Evolutionary conservation across 2,113 vertebrate species (phyloP).

Genomic region (Brienomyrus longianalis): DNA sequence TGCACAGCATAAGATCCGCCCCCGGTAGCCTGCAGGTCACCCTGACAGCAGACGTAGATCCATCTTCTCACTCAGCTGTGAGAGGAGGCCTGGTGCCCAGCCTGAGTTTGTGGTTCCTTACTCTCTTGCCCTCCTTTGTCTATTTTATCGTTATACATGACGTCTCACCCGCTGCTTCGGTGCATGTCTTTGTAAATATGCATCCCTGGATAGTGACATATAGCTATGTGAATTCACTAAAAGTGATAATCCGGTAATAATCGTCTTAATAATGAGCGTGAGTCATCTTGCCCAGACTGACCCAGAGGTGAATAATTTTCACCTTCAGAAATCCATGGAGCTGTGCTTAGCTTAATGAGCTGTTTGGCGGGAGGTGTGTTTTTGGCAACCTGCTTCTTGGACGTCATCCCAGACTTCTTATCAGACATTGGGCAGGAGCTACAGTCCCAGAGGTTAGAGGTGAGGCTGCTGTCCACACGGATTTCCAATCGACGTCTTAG

Average conservation of each 20-base stretch:
- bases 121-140: not conserved
- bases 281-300: not conserved
- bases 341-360: conserved; percentile 61
- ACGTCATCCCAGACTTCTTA: conserved; percentile 72
- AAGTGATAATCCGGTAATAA: not conserved
- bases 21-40: not conserved
- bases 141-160: not conserved
- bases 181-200: not conserved
- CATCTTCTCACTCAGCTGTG: not conserved
- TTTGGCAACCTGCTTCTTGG: conserved; percentile 70
- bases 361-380: conserved; percentile 74
- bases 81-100: not conserved
- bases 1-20: not conserved
- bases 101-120: not conserved
- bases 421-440: conserved; percentile 55
- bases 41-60: not conserved
- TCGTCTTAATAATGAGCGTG: not conserved
- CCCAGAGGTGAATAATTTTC: not conserved
- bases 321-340: conserved; percentile 47
- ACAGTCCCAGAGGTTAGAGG: conserved; percentile 37
- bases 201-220: not conserved
- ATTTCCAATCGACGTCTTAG: not conserved
- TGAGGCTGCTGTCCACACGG: conserved; percentile 21
- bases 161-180: not conserved
- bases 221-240: not conserved